Percentiles rank a stretch among this genome's conserved stretches.
Evolutionary conservation across 1,140 invertebrate species (phyloP).

Genomic region (Diabrotica undecimpunctata): DNA sequence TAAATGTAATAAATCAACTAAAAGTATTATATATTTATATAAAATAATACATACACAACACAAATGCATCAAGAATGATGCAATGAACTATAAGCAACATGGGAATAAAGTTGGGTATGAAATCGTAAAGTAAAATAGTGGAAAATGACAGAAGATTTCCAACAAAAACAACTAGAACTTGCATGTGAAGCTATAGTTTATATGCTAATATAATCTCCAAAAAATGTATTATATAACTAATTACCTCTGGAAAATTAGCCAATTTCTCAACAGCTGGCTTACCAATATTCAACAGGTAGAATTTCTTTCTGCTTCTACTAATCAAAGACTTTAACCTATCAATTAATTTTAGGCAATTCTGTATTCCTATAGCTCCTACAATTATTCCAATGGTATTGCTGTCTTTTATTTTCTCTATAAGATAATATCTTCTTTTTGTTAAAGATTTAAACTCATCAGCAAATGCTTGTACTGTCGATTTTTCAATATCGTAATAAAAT

Average conservation of each 20-base stretch:
- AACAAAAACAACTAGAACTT: no score
- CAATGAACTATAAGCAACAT: no score
- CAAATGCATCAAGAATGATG: no score
- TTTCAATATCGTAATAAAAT: constrained; percentile 50
- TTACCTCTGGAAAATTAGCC: constrained; percentile 86
- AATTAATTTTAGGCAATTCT: constrained; percentile 77
- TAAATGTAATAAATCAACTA: constrained; percentile 15
- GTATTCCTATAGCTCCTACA: constrained; percentile 80
- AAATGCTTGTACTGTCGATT: constrained; percentile 41
- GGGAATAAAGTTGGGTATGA: no score
- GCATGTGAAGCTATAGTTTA: no score
- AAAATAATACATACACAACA: neutral
- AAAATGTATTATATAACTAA: neutral
- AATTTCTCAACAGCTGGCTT: constrained; percentile 90
- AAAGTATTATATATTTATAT: constrained; percentile 4
- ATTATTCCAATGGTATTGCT: constrained; percentile 82
- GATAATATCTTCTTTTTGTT: constrained; percentile 73
- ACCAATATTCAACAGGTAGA: constrained; percentile 87
- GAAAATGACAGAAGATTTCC: no score
- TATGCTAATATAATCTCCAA: no score
- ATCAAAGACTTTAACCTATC: constrained; percentile 69
- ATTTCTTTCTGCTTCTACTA: constrained; percentile 73
- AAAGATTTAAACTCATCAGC: constrained; percentile 47
- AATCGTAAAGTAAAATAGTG: no score
- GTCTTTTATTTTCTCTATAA: constrained; percentile 87